Conservation (phyloP, 2,797 vertebrate genomes). For the Sebastes nivosus region DNA sequence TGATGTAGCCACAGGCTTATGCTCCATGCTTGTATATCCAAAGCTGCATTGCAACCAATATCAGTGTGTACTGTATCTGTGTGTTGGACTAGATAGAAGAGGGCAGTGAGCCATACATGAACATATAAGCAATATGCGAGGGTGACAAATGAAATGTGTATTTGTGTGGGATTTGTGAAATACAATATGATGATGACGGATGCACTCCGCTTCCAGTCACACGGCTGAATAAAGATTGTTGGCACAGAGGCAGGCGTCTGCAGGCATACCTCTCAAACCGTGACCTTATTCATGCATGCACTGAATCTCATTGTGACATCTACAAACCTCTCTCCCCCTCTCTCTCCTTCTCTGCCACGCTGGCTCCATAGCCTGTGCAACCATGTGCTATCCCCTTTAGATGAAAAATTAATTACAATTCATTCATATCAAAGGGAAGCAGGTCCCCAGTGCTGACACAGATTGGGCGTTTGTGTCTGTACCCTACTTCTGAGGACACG, state of each 20-base stretch:
- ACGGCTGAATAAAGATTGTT: conserved; percentile 66
- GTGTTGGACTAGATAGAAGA: conserved; percentile 18
- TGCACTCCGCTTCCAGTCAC: conserved; percentile 42
- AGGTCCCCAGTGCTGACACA: conserved; percentile 56
- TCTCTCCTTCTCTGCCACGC: conserved; percentile 49
- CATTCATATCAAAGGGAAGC: conserved; percentile 75
- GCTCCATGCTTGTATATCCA: conserved; percentile 24
- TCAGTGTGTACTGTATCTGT: conserved; percentile 2
- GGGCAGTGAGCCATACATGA: conserved; percentile 7
- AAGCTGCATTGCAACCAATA: conserved; percentile 33
- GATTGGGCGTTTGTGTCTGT: conserved; percentile 58
- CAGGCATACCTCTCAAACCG: conserved; percentile 73
- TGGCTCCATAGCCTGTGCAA: conserved; percentile 57
- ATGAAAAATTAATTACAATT: conserved; percentile 76
- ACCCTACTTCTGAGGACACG: conserved; percentile 49
- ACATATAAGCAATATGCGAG: conserved; percentile 15
- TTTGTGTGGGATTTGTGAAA: conserved; percentile 53
- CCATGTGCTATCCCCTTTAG: conserved; percentile 63
- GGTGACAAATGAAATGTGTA: conserved; percentile 57
- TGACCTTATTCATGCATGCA: conserved; percentile 78
- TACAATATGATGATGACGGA: conserved; percentile 56
- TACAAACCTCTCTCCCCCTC: conserved; percentile 31
- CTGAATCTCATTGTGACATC: conserved; percentile 77
- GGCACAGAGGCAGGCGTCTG: conserved; percentile 69
- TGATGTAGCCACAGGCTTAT: conserved; percentile 38